Evolutionary conservation across 2,888 invertebrate genomes (phyloP), one percentile per base, ranked within the genome.

Genomic region (Drosophila robusta): DNA sequence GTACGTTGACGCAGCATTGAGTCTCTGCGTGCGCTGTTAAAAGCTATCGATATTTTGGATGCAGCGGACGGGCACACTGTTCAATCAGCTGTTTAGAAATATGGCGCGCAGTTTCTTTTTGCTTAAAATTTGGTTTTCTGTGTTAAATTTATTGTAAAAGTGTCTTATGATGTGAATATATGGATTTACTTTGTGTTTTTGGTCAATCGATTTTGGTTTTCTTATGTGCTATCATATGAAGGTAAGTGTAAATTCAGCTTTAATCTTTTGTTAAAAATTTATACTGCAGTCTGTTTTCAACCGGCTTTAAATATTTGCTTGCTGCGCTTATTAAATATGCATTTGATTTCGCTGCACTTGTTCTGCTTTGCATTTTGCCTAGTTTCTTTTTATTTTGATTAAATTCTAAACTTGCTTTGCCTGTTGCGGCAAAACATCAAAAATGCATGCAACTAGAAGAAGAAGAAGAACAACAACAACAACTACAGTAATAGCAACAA

Each of bases 361-460:
- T 38, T 55, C 32, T 8, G 4, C 11, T 22, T 4, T 45, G 45
- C n/a, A 46, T 14, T 16, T 41, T 18, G 22, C 24, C 47, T 14
- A 14, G 2, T 22, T 39, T 24, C 36, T 38, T 22, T 26, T 32
- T 34, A 14, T 26, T 26, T 68, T 78, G 79, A 82, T 82, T 82
- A 87, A 82, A 87, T 87, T 61, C 62, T 39, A 42, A 29, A 41
- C 45, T 49, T 45, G 24, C 45, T 41, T 52, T 49, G 24, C 39
- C 45, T 65, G 46, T 14, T 32, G 62, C 52, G 51, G 58, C 68
- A 24, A 57, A 71, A 52, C 75, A 79, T 79, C 57, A 87, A 83
- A 85, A 68, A 85, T 83, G 70, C 65, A 83, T 75, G 76, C 62
- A 70, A 46, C 66, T 22, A 44, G 22, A 11, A 24, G 16, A 29